Percentiles rank a stretch among this genome's conserved stretches.
Conservation (phyloP, 2,113 vertebrate genomes). For the Oenanthe melanoleuca region DNA sequence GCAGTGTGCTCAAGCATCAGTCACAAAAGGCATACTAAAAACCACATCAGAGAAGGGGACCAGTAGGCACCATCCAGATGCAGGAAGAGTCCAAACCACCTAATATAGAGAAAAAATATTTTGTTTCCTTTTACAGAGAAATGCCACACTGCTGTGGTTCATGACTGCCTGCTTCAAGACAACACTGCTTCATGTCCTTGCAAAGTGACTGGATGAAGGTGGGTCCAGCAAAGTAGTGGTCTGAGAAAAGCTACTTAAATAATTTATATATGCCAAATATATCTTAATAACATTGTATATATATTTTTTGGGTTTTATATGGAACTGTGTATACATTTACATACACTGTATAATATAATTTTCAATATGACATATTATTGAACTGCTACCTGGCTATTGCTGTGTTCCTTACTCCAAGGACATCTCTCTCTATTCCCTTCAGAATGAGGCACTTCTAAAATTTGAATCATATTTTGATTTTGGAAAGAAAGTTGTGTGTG, state of each 20-base stretch:
- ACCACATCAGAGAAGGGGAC: not conserved
- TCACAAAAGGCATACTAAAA: not conserved
- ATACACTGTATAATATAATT: not conserved
- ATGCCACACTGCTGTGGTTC: not conserved
- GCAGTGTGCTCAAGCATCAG: not conserved
- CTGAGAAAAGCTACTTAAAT: not conserved
- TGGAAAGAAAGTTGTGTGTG: not conserved
- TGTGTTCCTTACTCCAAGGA: not conserved
- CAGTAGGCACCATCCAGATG: not conserved
- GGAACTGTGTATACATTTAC: not conserved
- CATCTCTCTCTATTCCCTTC: not conserved
- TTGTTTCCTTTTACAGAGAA: not conserved
- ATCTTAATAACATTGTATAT: not conserved
- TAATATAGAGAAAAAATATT: not conserved
- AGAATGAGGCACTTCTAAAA: not conserved
- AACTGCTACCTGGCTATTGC: not conserved
- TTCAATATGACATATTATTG: not conserved
- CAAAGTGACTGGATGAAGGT: not conserved
- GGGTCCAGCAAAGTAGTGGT: not conserved
- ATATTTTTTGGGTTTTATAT: not conserved
- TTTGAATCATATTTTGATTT: not conserved
- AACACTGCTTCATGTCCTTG: not conserved
- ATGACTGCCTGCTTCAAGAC: not conserved
- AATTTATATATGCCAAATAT: not conserved
- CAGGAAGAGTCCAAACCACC: not conserved